Conservation (phyloP, 2,113 vertebrate species). For the Guaruba guarouba region DNA sequence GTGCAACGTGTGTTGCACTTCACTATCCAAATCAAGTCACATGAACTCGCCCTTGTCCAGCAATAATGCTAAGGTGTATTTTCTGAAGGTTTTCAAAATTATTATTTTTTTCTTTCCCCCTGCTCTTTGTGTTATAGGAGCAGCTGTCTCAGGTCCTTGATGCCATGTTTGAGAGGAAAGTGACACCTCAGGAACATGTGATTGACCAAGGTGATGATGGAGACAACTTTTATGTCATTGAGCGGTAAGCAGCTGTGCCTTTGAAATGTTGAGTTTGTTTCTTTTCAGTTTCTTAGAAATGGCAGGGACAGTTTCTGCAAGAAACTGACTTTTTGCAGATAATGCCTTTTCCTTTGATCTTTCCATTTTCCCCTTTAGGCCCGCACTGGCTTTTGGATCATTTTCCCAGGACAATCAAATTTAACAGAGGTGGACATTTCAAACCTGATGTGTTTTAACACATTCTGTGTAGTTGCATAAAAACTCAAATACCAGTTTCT, state of each 20-base stretch:
- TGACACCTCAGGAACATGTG: constrained; percentile 91
- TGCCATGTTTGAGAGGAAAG: constrained; percentile 95
- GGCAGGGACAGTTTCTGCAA: background rate
- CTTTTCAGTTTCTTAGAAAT: background rate
- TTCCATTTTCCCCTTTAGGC: background rate
- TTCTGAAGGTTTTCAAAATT: background rate
- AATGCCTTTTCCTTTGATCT: background rate
- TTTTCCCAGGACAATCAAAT: background rate
- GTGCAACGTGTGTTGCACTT: background rate
- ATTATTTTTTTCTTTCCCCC: rapidly evolving
- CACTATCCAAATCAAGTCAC: background rate
- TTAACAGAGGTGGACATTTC: background rate
- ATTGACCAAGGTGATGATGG: constrained; percentile 98
- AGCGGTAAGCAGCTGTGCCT: constrained; percentile 79
- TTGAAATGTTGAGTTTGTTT: background rate
- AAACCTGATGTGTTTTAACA: background rate
- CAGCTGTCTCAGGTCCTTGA: constrained; percentile 96
- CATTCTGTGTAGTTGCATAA: background rate
- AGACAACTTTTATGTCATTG: constrained; percentile 98
- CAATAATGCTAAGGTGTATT: background rate
- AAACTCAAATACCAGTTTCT: background rate
- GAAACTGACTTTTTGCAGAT: background rate
- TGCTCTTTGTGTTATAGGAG: constrained; percentile 77
- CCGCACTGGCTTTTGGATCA: background rate
- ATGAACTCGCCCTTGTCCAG: background rate